phyloP scores from a whole-genome alignment of 2,888 invertebrate species.

The Falcaria lacertinaria region DNA sequence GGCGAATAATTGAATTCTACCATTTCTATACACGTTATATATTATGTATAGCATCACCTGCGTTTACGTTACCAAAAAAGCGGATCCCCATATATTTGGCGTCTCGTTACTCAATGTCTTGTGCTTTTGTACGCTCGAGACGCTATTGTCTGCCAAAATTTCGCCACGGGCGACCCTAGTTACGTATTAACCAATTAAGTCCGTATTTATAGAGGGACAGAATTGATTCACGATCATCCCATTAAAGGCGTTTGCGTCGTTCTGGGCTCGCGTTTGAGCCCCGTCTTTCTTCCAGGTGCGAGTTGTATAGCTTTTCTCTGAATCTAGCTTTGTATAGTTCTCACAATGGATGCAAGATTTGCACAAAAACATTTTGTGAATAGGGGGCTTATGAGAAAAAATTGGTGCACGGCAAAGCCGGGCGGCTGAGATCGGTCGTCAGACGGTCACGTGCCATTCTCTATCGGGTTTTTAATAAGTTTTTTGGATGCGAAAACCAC shows the following conservation, averaged over 20 bases:
- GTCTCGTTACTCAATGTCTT: conserved; percentile 74
- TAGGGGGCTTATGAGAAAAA: conserved; percentile 47
- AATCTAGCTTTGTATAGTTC: conserved; percentile 53
- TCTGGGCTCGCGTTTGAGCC: conserved; percentile 21
- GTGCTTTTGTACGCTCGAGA: conserved; percentile 47
- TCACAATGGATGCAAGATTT: conserved; percentile 73
- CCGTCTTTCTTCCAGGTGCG: conserved; percentile 70
- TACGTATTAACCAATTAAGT: conserved; percentile 56
- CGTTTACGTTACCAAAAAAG: conserved; percentile 49
- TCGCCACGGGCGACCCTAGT: conserved; percentile 35
- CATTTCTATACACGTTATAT: conserved; percentile 43
- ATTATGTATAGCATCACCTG: conserved; percentile 63
- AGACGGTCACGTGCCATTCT: conserved; percentile 64
- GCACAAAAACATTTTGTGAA: conserved; percentile 70
- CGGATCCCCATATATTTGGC: conserved; percentile 62
- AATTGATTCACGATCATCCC: conserved; percentile 52
- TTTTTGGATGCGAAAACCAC: conserved; percentile 26
- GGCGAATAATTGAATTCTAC: conserved; percentile 69
- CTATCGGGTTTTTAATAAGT: conserved; percentile 40
- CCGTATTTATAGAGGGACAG: conserved; percentile 59
- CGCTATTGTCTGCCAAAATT: conserved; percentile 49
- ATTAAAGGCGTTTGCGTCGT: conserved; percentile 41
- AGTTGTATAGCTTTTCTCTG: conserved; percentile 40
- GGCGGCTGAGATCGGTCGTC: conserved; percentile 32
- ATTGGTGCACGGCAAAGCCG: conserved; percentile 47